phyloP scores from a whole-genome alignment of 2,797 vertebrate genomes.

The Botia almorhae region DNA sequence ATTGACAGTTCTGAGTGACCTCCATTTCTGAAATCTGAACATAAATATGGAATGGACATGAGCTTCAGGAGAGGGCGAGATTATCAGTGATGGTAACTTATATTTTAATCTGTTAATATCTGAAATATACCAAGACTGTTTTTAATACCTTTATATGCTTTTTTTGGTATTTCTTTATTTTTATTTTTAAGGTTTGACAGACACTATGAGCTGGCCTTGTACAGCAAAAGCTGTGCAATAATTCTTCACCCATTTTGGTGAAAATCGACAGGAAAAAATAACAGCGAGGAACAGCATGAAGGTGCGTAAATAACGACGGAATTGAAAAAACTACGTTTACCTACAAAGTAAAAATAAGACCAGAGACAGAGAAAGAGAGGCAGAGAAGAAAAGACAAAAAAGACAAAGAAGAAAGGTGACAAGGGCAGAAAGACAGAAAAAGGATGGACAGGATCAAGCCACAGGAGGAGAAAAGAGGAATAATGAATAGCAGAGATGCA shows the following conservation, averaged over 20 bases:
- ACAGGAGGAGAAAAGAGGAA: slow-evolving; percentile 42
- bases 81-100: too few relatives aligned
- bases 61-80: too few relatives aligned
- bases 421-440: slow-evolving; percentile 22
- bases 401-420: slow-evolving; percentile 30
- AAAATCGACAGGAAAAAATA: too few relatives aligned
- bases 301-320: neutral
- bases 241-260: neutral
- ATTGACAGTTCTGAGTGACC: too few relatives aligned
- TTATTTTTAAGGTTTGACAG: neutral
- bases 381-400: slow-evolving; percentile 9
- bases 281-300: neutral
- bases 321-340: neutral
- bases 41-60: too few relatives aligned
- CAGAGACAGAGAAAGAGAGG: neutral
- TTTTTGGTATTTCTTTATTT: too few relatives aligned
- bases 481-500: slow-evolving; percentile 58
- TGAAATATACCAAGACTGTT: too few relatives aligned
- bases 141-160: too few relatives aligned
- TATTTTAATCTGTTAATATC: too few relatives aligned
- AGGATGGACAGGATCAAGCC: slow-evolving; percentile 16
- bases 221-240: too few relatives aligned
- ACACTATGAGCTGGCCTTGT: neutral
- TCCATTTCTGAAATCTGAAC: too few relatives aligned
- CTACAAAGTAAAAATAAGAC: neutral